Percentiles rank a stretch among this genome's conserved stretches.
Conservation (phyloP, 2,797 vertebrate genomes). For the Champsocephalus esox region DNA sequence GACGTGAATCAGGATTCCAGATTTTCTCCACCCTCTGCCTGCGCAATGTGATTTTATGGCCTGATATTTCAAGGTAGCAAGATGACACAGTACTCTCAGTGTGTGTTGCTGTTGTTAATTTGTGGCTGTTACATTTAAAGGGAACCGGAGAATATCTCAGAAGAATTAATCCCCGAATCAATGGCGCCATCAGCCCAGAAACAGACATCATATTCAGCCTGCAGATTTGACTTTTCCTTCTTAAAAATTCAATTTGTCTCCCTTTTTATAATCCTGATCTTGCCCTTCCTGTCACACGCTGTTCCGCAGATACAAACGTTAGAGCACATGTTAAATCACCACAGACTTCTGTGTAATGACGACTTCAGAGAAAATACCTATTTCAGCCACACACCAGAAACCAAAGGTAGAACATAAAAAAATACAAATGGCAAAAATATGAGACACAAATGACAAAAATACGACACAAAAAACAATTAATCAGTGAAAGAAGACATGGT, state of each 20-base stretch:
- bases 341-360: conserved; percentile 51
- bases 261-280: not conserved
- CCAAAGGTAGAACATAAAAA: too few relatives aligned
- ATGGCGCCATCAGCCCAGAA: not conserved
- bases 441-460: conserved; percentile 6
- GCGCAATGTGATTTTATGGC: conserved; percentile 21
- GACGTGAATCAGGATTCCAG: conserved; percentile 67
- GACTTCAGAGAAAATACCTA: conserved; percentile 14
- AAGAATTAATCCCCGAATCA: not conserved
- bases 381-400: conserved; percentile 9
- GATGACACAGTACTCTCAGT: conserved; percentile 8
- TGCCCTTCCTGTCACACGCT: not conserved
- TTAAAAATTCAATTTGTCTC: not conserved
- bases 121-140: not conserved
- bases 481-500: conserved; percentile 9
- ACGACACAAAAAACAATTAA: conserved; percentile 4
- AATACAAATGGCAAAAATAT: not conserved
- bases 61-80: conserved; percentile 8
- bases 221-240: not conserved
- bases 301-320: conserved; percentile 8
- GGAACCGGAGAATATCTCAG: not conserved
- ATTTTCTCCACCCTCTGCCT: conserved; percentile 40
- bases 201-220: not conserved
- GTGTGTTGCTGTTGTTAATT: not conserved
- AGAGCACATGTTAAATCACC: conserved; percentile 36